Base-by-base conservation (phyloP, 2,888 invertebrate species). In the Stenotaenia linearis region DNA sequence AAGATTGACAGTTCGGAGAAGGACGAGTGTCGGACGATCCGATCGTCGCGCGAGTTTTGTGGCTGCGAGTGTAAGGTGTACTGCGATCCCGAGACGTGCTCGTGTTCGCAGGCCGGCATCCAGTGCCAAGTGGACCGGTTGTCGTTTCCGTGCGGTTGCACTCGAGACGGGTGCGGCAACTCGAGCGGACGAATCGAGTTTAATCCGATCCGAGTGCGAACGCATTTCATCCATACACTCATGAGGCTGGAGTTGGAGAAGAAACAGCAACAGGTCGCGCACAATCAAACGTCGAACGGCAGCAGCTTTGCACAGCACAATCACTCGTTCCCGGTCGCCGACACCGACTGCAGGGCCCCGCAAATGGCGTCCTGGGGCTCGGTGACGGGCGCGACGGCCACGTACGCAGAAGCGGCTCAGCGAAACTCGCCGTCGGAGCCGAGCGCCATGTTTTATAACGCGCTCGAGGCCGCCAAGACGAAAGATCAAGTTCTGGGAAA, bases 81-180 rank as follows among this genome's bases (percentile, higher is more conserved):
- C 85, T 98, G 98, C 88, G 95, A 96, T 88, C 98, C 98, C 0
- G 96, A 96, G 84, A 95, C 92, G 25, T 98, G 98, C 86, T 92
- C 94, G 18, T 98, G 98, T 88, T 95, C 96, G 86, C 91, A 93
- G 85, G 94, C 94, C 74, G 97, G 96, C 81, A 98, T 98, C 83
- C 96, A 97, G 88, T 98, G 98, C 86, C 97, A 97, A 90, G 97
- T 98, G 79, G 98, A 98, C 87, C 90, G 98, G 81, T 89, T 95
- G 81, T 96, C 95, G 85, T 98, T 98, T 85, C 98, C 98, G 0
- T 98, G 98, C 86, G 97, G 97, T 12, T 98, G 98, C 87, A 93
- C 94, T 1, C 91, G 95, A 83, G 97, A 97, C 84, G 95, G 96
- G 76, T 98, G 98, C 87, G 92, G 92, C 81, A 98, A 98, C 86